Conservation (phyloP, 2,797 vertebrate species). For the Tiaroga cobitis region DNA sequence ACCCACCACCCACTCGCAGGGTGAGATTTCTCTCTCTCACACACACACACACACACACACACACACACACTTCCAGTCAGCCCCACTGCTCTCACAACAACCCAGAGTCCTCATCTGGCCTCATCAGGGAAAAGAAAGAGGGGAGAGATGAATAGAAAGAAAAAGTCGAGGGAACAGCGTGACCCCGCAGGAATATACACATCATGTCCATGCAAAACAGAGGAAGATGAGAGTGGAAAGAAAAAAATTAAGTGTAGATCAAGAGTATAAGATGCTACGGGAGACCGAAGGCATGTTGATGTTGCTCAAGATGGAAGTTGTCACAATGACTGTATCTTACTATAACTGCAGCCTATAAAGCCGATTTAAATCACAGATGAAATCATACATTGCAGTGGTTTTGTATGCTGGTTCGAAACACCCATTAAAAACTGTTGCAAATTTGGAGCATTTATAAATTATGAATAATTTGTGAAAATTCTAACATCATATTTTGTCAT, state of each 20-base stretch:
- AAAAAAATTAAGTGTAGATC: neutral
- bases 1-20: conserved; percentile 47
- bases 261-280: neutral
- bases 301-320: neutral
- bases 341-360: neutral
- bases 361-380: neutral
- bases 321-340: neutral
- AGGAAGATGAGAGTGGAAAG: neutral
- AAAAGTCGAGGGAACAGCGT: neutral
- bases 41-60: conserved; percentile 6
- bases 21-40: neutral
- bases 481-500: neutral
- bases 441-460: neutral
- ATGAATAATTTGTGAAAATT: neutral
- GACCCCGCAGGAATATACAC: conserved; percentile 12
- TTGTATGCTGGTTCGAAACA: neutral
- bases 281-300: neutral
- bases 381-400: neutral
- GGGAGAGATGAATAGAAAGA: conserved; percentile 4
- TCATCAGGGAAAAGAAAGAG: conserved; percentile 26
- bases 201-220: neutral
- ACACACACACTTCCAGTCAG: conserved; percentile 38
- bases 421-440: neutral
- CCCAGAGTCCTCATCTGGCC: conserved; percentile 30
- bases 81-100: conserved; percentile 13